Evolutionary conservation across 1,140 invertebrate species (phyloP).

Genomic region (Drosophila nigrodunni): DNA sequence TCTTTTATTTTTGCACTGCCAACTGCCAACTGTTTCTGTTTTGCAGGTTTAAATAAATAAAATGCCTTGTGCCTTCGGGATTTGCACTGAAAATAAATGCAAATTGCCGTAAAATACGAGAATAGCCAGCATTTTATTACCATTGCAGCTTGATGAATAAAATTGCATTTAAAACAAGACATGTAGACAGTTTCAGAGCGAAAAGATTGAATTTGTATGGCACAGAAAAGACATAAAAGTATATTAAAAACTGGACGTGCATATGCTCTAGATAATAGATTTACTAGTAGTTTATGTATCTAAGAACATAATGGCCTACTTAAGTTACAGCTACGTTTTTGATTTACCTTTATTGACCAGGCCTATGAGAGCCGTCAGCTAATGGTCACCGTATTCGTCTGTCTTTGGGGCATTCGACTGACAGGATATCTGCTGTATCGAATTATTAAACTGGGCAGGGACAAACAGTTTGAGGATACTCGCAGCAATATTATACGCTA

Average conservation of each 20-base stretch:
- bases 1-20: background rate
- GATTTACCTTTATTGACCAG: conserved; percentile 77
- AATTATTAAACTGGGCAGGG: conserved; percentile 94
- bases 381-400: conserved; percentile 94
- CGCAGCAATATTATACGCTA: conserved; percentile 93
- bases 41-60: conserved; percentile 19
- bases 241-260: background rate
- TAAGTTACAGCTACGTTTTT: background rate
- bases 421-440: conserved; percentile 94
- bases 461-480: conserved; percentile 95
- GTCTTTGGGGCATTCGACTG: conserved; percentile 93
- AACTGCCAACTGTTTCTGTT: background rate
- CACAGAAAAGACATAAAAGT: background rate
- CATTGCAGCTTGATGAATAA: background rate
- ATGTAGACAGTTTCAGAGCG: background rate
- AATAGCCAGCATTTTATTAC: background rate
- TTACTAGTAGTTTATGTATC: too few species aligned
- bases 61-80: conserved; percentile 30
- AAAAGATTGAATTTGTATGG: background rate
- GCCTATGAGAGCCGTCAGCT: conserved; percentile 94
- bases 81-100: conserved; percentile 12
- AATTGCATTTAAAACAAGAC: background rate
- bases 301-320: too few species aligned
- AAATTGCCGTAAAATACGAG: conserved; percentile 5
- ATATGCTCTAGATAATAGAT: too few species aligned